Base-by-base conservation (phyloP, 2,888 invertebrate species). In the Caradrina clavipalpis region DNA sequence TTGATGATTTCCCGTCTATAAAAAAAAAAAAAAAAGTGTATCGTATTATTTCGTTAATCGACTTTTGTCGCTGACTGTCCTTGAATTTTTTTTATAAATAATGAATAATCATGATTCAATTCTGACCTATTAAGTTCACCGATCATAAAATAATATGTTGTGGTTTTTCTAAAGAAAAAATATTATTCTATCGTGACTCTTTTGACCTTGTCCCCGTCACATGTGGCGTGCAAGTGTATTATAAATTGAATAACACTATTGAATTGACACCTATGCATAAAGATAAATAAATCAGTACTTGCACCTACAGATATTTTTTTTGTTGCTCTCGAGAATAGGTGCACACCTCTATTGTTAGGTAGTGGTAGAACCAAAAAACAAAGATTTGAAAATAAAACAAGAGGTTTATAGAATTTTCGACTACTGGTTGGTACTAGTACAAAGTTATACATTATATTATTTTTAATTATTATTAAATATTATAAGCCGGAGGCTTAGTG, bases 191-290 rank as follows among this genome's bases (percentile, higher is more conserved):
- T 69, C 92, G 91, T 92, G 92, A 90, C 85, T 86, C 69, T 73
- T 73, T 73, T 85, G 88, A 78, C 93, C 93, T 93, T 91, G 91
- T 81, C 77, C 80, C 84, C 78, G 83, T 87, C 88, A 82, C 83
- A 83, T 68, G 76, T 80, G 78, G 77, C 62, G 74, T 78, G 68
- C 75, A 75, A 81, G 76, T 87, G 81, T 84, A 80, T 84, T 87
- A 86, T 85, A 61, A 50, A 78, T 83, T 86, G 87, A 81, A 84
- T 88, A 90, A 91, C 89, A 88, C 61, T 81, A 75, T 79, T 80
- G 69, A 70, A 74, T 75, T 79, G 69, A 50, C 68, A 69, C 69
- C 56, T 59, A 57, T 51, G 57, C 55, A 70, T 65, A 65, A 65
- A 68, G 15, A 63, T 15, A 47, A 42, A 50, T 42, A 58, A 49